phyloP scores from a whole-genome alignment of 2,797 vertebrate species.

The Pseudochaenichthys georgianus region DNA sequence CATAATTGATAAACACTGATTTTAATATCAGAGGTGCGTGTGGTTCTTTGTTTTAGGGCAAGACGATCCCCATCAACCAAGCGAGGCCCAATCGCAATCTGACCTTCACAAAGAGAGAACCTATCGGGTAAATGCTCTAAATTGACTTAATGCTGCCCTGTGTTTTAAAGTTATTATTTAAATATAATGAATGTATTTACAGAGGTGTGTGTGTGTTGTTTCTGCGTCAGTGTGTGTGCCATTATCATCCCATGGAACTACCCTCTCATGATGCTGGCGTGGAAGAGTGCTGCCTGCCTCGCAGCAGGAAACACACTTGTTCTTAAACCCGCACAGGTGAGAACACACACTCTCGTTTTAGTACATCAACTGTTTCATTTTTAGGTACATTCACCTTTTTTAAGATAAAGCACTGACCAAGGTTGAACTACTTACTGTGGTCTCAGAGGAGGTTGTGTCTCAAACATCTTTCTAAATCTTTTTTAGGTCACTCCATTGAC shows the following conservation, averaged over 20 bases:
- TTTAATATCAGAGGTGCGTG: not conserved
- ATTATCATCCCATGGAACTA: slow-evolving; percentile 99
- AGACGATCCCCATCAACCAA: slow-evolving; percentile 98
- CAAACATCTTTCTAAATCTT: not conserved
- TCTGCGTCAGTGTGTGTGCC: slow-evolving; percentile 90
- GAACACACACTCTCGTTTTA: not conserved
- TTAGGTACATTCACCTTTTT: not conserved
- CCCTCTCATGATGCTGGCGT: slow-evolving; percentile 98
- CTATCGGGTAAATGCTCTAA: slow-evolving; percentile 89
- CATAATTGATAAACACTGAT: not conserved
- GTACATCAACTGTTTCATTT: too few relatives aligned
- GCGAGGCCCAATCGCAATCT: slow-evolving; percentile 95
- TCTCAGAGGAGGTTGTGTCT: not conserved
- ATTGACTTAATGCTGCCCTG: not conserved
- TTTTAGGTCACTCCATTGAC: slow-evolving; percentile 94
- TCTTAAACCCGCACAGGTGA: slow-evolving; percentile 96
- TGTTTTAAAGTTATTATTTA: not conserved
- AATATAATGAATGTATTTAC: not conserved
- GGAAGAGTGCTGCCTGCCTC: slow-evolving; percentile 96
- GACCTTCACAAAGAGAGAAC: slow-evolving; percentile 96
- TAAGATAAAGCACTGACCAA: not conserved
- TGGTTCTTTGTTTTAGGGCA: slow-evolving; percentile 85
- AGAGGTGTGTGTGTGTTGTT: slow-evolving; percentile 15
- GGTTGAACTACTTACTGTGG: not conserved
- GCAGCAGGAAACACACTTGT: slow-evolving; percentile 96